Evolutionary conservation across 1,140 invertebrate species (phyloP).

Genomic region (Calliopsis andreniformis): DNA sequence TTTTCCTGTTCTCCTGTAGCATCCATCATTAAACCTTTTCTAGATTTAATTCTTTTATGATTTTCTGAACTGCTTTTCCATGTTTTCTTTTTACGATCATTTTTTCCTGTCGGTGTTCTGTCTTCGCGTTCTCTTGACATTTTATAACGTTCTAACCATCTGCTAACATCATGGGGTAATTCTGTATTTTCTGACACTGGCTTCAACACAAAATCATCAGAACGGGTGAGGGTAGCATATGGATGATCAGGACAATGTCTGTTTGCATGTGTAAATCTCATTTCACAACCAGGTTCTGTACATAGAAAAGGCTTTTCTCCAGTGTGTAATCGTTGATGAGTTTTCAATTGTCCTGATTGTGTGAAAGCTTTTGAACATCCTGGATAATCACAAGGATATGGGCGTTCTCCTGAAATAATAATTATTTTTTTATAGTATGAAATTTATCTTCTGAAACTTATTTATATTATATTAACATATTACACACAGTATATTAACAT

Average conservation of each 20-base stretch:
- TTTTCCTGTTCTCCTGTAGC: constrained; percentile 76
- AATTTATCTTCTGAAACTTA: background rate
- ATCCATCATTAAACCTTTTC: constrained; percentile 79
- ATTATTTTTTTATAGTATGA: constrained; percentile 27
- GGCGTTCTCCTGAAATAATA: constrained; percentile 86
- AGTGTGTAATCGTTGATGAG: constrained; percentile 91
- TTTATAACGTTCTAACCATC: constrained; percentile 84
- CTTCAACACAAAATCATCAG: constrained; percentile 82
- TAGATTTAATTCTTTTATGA: constrained; percentile 74
- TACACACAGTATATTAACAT: too few species aligned
- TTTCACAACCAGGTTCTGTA: constrained; percentile 85
- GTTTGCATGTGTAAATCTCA: constrained; percentile 91
- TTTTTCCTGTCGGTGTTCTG: constrained; percentile 79
- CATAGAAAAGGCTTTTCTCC: constrained; percentile 92
- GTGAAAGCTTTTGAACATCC: constrained; percentile 89
- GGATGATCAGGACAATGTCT: constrained; percentile 88
- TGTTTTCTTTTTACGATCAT: constrained; percentile 76
- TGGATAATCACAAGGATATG: constrained; percentile 90
- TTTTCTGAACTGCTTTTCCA: constrained; percentile 75
- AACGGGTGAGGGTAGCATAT: constrained; percentile 82
- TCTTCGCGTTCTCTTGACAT: constrained; percentile 79
- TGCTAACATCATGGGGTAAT: constrained; percentile 82
- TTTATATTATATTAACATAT: background rate
- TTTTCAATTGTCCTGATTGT: constrained; percentile 92
- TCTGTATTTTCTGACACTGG: constrained; percentile 81